These are phyloP conservation scores for Trissonchulus sp. DNA, from an alignment of 2,888 invertebrate species.

Conservation along the genomic window DNA sequence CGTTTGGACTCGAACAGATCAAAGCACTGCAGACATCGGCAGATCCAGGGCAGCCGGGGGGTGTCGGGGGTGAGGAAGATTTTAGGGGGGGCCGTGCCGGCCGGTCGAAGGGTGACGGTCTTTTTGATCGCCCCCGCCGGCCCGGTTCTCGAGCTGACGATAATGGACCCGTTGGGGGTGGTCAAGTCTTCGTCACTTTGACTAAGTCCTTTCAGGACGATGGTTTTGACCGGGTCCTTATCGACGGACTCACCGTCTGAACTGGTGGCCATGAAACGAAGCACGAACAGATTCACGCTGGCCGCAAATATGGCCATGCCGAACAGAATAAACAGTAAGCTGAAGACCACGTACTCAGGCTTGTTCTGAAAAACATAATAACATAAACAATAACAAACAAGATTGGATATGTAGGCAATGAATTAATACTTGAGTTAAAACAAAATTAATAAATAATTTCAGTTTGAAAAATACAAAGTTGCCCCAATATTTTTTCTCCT, in stretches of 20 bases:
- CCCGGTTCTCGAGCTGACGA: background rate
- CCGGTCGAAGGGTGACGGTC: background rate
- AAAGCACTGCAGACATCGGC: conserved; percentile 7
- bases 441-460: too few species aligned
- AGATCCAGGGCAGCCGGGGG: background rate
- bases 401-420: too few species aligned
- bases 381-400: too few species aligned
- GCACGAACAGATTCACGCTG: conserved; percentile 87
- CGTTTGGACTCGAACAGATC: conserved; percentile 31
- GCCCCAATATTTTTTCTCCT: too few species aligned
- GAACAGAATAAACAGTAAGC: conserved; percentile 91
- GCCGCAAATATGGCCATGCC: conserved; percentile 97
- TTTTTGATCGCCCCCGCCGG: background rate
- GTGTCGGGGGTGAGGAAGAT: background rate
- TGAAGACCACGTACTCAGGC: conserved; percentile 85
- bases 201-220: conserved; percentile 15
- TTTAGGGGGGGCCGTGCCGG: background rate
- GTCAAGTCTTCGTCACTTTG: conserved; percentile 12
- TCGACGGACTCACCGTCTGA: conserved; percentile 93
- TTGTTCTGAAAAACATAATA: conserved; percentile 71
- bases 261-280: conserved; percentile 89
- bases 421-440: too few species aligned
- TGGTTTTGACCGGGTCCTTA: conserved; percentile 59
- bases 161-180: conserved; percentile 10
- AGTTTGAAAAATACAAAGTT: too few species aligned